These are phyloP conservation scores for Tholera decimalis DNA, from an alignment of 2,888 invertebrate genomes.

Conservation along the genomic window DNA sequence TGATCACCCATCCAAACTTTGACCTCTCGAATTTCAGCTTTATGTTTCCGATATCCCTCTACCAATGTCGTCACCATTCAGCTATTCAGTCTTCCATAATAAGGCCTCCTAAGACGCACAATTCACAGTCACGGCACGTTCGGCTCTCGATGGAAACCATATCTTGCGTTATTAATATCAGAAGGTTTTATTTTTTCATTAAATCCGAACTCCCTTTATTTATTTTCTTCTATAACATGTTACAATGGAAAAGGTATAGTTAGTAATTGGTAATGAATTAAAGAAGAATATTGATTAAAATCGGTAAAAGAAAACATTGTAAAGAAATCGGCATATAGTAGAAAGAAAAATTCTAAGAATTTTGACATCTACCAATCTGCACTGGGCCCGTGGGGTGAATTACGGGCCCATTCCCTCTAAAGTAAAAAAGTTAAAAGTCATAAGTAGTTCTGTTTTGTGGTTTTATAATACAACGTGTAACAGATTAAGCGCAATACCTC, in stretches of 20 bases:
- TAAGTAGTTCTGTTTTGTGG: no score
- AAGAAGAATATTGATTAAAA: background rate
- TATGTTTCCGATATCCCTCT: background rate
- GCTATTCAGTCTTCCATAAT: conserved; percentile 62
- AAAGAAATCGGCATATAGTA: no score
- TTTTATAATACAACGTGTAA: no score
- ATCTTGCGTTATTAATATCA: conserved; percentile 88
- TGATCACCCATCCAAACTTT: background rate
- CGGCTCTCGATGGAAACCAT: conserved; percentile 84
- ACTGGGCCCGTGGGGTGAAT: no score
- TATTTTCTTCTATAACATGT: conserved; percentile 67
- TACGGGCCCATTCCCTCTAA: no score
- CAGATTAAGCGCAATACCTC: no score
- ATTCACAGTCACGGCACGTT: conserved; percentile 81
- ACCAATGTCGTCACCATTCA: conserved; percentile 23
- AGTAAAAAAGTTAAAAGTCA: no score
- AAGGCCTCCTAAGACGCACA: conserved; percentile 61
- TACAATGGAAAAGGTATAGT: conserved; percentile 47
- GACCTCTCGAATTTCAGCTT: background rate
- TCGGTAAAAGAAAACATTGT: background rate
- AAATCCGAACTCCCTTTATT: conserved; percentile 73
- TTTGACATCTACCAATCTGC: no score
- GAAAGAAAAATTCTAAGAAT: no score
- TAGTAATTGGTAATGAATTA: conserved; percentile 47
- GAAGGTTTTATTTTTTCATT: conserved; percentile 83